Evolutionary conservation across 2,797 vertebrate species (phyloP), one percentile per base, ranked within the genome.

Genomic region (Gallinago nigripennis): DNA sequence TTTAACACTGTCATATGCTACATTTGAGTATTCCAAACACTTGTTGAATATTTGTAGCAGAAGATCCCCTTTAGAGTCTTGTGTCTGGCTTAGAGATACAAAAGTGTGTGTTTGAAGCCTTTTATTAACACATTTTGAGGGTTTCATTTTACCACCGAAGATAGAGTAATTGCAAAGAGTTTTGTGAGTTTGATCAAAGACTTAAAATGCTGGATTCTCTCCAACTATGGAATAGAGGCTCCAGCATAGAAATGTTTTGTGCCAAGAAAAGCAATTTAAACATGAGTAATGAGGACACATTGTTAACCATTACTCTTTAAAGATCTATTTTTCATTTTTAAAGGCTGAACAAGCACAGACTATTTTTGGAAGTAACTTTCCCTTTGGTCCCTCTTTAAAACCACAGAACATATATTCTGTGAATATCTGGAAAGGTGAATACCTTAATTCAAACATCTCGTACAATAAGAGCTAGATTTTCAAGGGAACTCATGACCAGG

Each of bases 261-360:
- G 92, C 95, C 95, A 95, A 96, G 70, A 94, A 96, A 96, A 96
- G 76, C 91, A 94, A 94, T 92, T 95, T 87, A 66, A 96, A 90
- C 85, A 58, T 92, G 85, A 96, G 24, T 84, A 94, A 96, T 83
- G 92, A 92, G 35, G 65, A 56, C 39, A 86, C 39, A 79, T 71
- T 86, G 77, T 92, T 90, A 94, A 90, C 58, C 54, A 91, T 72
- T 88, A 92, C 18, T 91, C 82, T 90, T 86, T 90, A 90, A 94
- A 86, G 54, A 82, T 64, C 23, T 84, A 88, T 92, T 94, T 94
- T 94, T 94, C 69, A 91, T 94, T 94, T 96, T 90, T 63, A 96
- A 91, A 95, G 50, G 54, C 82, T 91, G 69, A 56, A 93, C 25
- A 91, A 91, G 69, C 63, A 66, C 21, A 81, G 72, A 64, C 46